phyloP scores from a whole-genome alignment of 2,888 invertebrate species.

The Agrochola lychnidis region DNA sequence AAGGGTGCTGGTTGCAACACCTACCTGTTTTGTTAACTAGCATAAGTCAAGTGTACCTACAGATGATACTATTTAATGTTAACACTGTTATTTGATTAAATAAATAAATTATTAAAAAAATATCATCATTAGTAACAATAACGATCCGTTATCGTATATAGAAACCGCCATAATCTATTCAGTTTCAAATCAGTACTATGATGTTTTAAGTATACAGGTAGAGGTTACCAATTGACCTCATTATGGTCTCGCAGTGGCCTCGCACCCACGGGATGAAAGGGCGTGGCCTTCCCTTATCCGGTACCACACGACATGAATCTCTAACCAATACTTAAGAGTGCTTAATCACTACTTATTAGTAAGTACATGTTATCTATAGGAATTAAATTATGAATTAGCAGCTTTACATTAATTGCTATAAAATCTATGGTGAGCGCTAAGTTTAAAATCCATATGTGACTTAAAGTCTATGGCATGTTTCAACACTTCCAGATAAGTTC shows the following conservation, averaged over 20 bases:
- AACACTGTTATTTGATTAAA: too few species aligned
- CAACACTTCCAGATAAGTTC: not conserved
- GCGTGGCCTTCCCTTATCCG: slow-evolving; percentile 49
- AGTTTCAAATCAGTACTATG: slow-evolving; percentile 16
- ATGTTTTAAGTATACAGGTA: slow-evolving; percentile 9
- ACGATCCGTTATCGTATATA: not conserved
- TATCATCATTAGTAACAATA: too few species aligned
- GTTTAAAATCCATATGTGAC: too few species aligned
- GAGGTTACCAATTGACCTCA: slow-evolving; percentile 51
- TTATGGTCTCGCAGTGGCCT: slow-evolving; percentile 36
- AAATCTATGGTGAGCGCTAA: not conserved
- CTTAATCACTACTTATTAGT: slow-evolving; percentile 8
- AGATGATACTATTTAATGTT: too few species aligned
- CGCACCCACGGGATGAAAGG: slow-evolving; percentile 47
- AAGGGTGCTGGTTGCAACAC: too few species aligned
- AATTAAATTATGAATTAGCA: not conserved
- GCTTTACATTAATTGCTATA: not conserved
- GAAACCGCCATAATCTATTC: not conserved
- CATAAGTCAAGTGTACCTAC: too few species aligned
- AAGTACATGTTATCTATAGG: not conserved
- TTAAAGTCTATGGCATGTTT: not conserved
- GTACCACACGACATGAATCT: slow-evolving; percentile 19
- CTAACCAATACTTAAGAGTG: not conserved
- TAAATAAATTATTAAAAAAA: too few species aligned
- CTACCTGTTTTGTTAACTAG: too few species aligned